Base-by-base conservation (phyloP, 1,140 invertebrate genomes). In the Nautilus pompilius region DNA sequence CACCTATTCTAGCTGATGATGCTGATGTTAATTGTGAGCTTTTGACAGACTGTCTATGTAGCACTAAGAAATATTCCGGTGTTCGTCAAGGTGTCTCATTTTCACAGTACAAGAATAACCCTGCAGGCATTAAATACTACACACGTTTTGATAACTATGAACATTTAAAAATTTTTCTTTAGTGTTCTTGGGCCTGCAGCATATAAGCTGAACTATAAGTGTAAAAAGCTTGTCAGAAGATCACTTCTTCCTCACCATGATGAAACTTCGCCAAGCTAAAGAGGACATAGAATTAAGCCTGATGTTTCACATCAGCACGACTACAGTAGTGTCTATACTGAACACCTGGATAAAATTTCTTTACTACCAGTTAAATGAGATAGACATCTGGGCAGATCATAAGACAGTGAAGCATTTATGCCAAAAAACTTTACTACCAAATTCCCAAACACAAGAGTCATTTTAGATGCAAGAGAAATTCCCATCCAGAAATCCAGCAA, bases 391-490 rank as follows among this genome's bases (percentile, higher is more conserved):
- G 65, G 58, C 68, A 45, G n/a, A n/a, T n/a, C n/a, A n/a, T n/a
- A n/a, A n/a, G n/a, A n/a, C n/a, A n/a, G n/a, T n/a, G n/a, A n/a
- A n/a, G n/a, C n/a, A n/a, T n/a, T n/a, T n/a, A 73, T 73, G 66
- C 69, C 71, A 33, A 17, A 24, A 53, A 65, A 63, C 61, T 73
- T 71, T 34, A 60, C 60, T 24, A 30, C 28, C 30, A 63, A 65
- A 46, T 73, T 65, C 55, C 63, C 66, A 1, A 56, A 10, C 28
- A 71, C 71, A 13, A 36, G 71, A 28, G 67, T 73, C 22, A 63
- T 73, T 30, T 55, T 73, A 29, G 69, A 70, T 66, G 66, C 57
- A 24, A 70, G 66, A 3, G 68, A 72, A 60, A 57, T 60, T 0
- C 65, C 68, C 13, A 67, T 69, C 29, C n/a, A 71, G 33, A 71